These are phyloP conservation scores for Amblyraja radiata DNA, from an alignment of 2,797 vertebrate species.

Conservation along the genomic window DNA sequence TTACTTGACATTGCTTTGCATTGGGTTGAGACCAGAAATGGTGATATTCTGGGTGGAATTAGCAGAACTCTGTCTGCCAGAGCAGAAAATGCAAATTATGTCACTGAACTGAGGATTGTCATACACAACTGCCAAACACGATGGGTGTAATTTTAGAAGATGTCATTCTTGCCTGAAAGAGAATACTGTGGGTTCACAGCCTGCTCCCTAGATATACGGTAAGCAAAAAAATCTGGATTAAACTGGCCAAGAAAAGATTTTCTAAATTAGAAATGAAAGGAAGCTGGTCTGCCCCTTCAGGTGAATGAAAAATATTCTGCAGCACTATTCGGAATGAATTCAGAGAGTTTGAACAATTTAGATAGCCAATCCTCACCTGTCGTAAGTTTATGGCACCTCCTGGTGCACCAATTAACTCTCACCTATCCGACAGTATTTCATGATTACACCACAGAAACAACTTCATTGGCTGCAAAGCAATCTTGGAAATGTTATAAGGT, in stretches of 20 bases:
- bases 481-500: not conserved
- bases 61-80: not conserved
- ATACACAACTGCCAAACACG: not conserved
- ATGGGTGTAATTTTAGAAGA: not conserved
- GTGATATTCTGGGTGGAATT: not conserved
- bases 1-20: not conserved
- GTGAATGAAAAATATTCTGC: not conserved
- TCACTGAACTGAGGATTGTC: not conserved
- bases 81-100: not conserved
- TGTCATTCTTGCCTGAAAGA: not conserved
- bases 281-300: not conserved
- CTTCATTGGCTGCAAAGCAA: not conserved
- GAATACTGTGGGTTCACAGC: not conserved
- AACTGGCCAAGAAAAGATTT: not conserved
- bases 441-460: not conserved
- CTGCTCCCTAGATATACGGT: not conserved
- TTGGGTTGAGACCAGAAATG: not conserved
- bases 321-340: not conserved
- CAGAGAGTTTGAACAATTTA: not conserved
- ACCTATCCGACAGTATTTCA: not conserved
- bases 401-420: not conserved
- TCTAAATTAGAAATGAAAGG: not conserved
- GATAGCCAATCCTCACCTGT: not conserved
- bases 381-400: not conserved
- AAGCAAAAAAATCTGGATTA: not conserved